These are phyloP conservation scores for Lepidotrigona ventralis DNA, from an alignment of 1,140 invertebrate species.

Conservation along the genomic window DNA sequence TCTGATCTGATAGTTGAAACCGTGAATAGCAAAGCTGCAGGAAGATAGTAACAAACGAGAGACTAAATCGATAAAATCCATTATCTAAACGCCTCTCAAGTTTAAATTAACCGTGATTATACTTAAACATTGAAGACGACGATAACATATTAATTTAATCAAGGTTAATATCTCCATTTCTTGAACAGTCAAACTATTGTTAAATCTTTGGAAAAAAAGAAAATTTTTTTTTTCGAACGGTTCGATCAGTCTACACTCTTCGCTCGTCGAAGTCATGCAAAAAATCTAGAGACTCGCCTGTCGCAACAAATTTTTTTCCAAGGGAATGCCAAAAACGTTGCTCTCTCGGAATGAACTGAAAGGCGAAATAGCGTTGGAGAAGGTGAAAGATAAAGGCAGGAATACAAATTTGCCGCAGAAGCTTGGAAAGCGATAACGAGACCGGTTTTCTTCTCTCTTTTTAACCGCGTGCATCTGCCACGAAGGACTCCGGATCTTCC, in stretches of 20 bases:
- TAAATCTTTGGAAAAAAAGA: no score
- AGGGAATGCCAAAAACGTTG: not conserved
- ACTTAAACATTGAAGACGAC: no score
- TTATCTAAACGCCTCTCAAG: not conserved
- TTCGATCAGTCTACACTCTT: no score
- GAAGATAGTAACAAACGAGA: not conserved
- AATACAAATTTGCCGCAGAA: conserved; percentile 32
- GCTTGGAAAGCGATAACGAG: conserved; percentile 42
- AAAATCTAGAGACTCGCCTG: no score
- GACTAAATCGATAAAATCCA: not conserved
- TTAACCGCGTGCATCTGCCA: conserved; percentile 29
- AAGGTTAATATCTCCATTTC: no score
- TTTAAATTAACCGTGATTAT: not conserved
- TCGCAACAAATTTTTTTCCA: not conserved
- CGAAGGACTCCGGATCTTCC: not conserved
- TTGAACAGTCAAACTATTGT: no score
- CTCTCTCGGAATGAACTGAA: not conserved
- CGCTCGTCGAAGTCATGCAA: no score
- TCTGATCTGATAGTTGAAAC: not conserved
- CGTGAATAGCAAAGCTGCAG: not conserved
- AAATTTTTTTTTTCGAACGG: no score
- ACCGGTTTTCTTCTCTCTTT: conserved; percentile 3
- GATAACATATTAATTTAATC: no score
- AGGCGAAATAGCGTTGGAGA: not conserved
- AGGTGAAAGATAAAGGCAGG: rapidly evolving